Evolutionary conservation across 2,113 vertebrate genomes (phyloP), one percentile per base, ranked within the genome.

Genomic region (Petromus typicus): DNA sequence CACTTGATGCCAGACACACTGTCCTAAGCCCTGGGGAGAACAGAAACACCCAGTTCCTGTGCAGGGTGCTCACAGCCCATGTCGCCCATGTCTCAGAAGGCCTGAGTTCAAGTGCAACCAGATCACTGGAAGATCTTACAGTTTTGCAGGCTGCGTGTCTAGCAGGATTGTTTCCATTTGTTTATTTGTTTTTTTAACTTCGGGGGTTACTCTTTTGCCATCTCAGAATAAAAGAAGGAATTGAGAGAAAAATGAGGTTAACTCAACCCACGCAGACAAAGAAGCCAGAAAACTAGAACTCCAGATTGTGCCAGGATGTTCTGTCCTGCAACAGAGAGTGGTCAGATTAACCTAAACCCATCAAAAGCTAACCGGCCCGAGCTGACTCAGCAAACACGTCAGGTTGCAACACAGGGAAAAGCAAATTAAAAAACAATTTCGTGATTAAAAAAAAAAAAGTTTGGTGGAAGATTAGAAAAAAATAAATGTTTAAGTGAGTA

Each of bases 321-420:
- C 89, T 87, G 83, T 95, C 27, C 71, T 79, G 80, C 82, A 81
- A 32, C 59, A 48, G 45, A 56, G 7, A 30, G 61, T 91, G 84
- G 89, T 95, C 86, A 89, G 57, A 92, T 89, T 73, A 96, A 95
- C 61, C 93, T 79, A 96, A 92, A 92, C 22, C 57, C 83, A 37
- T 82, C 71, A 9, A 96, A 96, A 85, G 25, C 76, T 27, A 61
- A 93, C 71, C 22, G 25, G 64, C 37, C 69, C 93, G 25, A 54
- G 93, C 87, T 45, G 48, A 0, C 30, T 95, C 83, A 91, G 57
- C 25, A 84, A 63, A 95, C 34, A n/a, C 57, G 91, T 92, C 91
- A 67, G 51, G 59, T 76, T 84, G 59, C 71, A 67, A 23, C n/a
- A 12, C 0, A 71, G 2, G 27, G 37, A 2, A 89, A 87, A 9